These are phyloP conservation scores for Hypolimnas misippus DNA, from an alignment of 2,888 invertebrate species.

Conservation along the genomic window DNA sequence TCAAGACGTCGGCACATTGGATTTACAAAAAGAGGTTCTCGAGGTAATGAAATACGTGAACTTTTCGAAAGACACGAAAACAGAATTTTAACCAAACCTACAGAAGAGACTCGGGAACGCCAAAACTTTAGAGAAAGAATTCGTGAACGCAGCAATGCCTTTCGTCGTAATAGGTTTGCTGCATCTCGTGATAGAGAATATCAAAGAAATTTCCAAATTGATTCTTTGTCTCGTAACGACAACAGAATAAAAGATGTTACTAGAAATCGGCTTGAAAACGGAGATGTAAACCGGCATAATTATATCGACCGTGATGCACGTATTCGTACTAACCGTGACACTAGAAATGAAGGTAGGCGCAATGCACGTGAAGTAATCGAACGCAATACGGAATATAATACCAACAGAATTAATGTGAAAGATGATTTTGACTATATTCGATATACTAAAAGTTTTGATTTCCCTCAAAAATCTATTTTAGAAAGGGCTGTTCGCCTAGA, in stretches of 20 bases:
- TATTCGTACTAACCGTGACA: not conserved
- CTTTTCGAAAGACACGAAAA: not conserved
- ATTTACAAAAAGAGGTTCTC: not conserved
- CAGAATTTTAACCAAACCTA: not conserved
- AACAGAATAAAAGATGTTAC: not conserved
- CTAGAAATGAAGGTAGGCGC: not conserved
- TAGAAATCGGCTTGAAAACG: not conserved
- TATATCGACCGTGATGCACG: not conserved
- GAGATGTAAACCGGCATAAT: not conserved
- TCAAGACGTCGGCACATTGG: not conserved
- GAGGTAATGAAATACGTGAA: slow-evolving; percentile 3
- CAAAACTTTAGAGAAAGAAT: not conserved
- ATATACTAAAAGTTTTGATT: not conserved
- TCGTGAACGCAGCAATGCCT: not conserved
- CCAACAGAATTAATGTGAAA: not conserved
- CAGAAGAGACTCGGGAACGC: not conserved
- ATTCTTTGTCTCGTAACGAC: not conserved
- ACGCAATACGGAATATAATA: not conserved
- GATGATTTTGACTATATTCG: not conserved
- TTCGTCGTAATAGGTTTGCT: not conserved
- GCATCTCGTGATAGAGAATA: not conserved
- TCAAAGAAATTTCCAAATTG: not conserved
- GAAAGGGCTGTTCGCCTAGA: not conserved
- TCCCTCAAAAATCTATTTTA: not conserved
- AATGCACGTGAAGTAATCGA: not conserved